Base-by-base conservation (phyloP, 1,140 invertebrate genomes). In the Rhyacophila brunnea region DNA sequence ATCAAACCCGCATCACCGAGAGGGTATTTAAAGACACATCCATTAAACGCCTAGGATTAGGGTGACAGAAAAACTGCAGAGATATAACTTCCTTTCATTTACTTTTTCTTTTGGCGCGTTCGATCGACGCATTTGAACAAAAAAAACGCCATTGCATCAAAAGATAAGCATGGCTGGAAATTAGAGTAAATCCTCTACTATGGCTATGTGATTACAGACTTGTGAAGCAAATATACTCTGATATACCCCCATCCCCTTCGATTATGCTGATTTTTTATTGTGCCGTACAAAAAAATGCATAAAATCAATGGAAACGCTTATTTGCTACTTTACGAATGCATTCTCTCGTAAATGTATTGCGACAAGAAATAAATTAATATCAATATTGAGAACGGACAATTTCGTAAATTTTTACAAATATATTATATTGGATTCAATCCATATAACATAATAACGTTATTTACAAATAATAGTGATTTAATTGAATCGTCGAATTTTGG, bases 11-110 rank as follows among this genome's bases (percentile, higher is more conserved):
- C 50, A 64, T 64, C 50, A 47, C 28, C 46, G 23, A 28, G 51
- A 23, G 46, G 56, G 56, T 64, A 59, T 59, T 64, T 64, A 64
- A 64, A 59, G 44, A 51, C 42, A 56, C 61, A 59, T 64, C 61
- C 50, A 60, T 64, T 54, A 58, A 46, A 55, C 44, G 49, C 43
- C 28, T 32, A 10, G 56, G 61, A 64, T 64, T 64, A 64, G 45
- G 47, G 56, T 28, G 40, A 54, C 48, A 58, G 60, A 36, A 17
- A 53, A 11, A 15, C 60, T 28, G 44, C 28, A 28, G 46, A 58
- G 54, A 34, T 58, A 49, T 17, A 38, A 36, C 23, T 48, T 54
- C 58, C 52, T 58, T 51, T 54, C 19, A 54, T 45, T 32, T 42
- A 28, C 43, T 40, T n/a, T 20, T 42, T 38, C 38, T 6, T 34